phyloP scores from a whole-genome alignment of 1,140 invertebrate species.

The Caerostris extrusa region DNA sequence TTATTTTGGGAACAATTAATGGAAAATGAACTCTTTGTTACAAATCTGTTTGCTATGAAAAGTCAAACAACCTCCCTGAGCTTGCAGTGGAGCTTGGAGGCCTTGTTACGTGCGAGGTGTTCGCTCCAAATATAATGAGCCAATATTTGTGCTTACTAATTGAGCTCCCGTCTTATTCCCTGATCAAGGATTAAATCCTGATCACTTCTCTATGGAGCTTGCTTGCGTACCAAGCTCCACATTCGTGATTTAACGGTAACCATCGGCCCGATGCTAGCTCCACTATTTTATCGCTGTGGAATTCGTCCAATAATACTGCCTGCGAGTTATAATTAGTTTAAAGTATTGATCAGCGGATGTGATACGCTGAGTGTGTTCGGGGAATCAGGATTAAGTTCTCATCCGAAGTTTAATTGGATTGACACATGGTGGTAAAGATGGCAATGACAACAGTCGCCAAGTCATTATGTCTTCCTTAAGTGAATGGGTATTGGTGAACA shows the following conservation, averaged over 20 bases:
- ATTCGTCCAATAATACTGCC: background rate
- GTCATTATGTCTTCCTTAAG: background rate
- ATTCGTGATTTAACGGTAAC: slow-evolving; percentile 1
- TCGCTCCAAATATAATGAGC: slow-evolving; percentile 45
- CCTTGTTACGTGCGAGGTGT: slow-evolving; percentile 2
- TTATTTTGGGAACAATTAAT: too few relatives aligned
- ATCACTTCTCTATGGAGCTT: slow-evolving; percentile 5
- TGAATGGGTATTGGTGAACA: background rate
- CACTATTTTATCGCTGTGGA: background rate
- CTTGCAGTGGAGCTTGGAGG: background rate
- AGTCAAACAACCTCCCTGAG: too few relatives aligned
- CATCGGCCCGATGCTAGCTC: background rate
- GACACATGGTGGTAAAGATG: slow-evolving; percentile 28
- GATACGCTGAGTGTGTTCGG: background rate
- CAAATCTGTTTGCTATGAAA: too few relatives aligned
- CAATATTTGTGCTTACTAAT: slow-evolving; percentile 28
- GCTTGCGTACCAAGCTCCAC: background rate
- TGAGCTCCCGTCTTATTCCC: background rate
- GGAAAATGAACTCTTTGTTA: too few relatives aligned
- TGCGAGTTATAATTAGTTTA: slow-evolving; percentile 14
- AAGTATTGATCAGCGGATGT: slow-evolving; percentile 5
- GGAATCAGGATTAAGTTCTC: background rate
- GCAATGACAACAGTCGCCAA: background rate
- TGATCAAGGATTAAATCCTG: slow-evolving; percentile 1
- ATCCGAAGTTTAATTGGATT: slow-evolving; percentile 12